Evolutionary conservation across 2,888 invertebrate species (phyloP), one percentile per base, ranked within the genome.

Genomic region (Coremacera marginata): DNA sequence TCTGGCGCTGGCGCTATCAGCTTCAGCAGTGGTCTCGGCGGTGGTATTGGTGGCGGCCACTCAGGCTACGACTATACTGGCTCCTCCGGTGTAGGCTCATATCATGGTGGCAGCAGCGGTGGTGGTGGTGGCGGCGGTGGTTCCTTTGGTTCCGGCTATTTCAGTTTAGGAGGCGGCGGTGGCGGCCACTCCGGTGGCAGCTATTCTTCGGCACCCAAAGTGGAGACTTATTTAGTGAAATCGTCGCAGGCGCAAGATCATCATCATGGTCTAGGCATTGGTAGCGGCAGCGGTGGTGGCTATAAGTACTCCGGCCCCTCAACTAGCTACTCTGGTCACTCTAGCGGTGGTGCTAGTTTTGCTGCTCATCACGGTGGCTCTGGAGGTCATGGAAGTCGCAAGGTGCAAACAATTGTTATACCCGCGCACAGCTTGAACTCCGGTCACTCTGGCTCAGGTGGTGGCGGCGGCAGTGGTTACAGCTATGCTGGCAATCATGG

Each of bases 161-260:
- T 22, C 19, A 55, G 67, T 25, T 55, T 31, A 9, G 74, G 74
- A 44, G 75, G 75, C 8, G 80, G 76, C 1, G 27, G 37, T 31
- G 75, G 76, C 5, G 74, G 52, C 65, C 44, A 75, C 52, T 44
- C 67, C 71, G 25, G 60, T 37, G 31, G 51, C 70, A 44, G 5
- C 63, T 44, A 19, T 25, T n/a, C 63, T 31, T 65, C 77, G 27
- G 77, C 75, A 3, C 84, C 84, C 60, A 85, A 86, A 79, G 83
- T 85, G 44, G 86, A 85, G 34, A 85, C 85, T 0, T 85, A 83
- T 8, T 82, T 86, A 60, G 84, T 86, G 84, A 57, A 83, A 34
- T n/a, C 63, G n/a, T 44, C 44, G 7, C 44, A 37, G 49, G 68
- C 44, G 11, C 44, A 37, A 51, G 68, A 68, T 22, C 68, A 68